Conservation (phyloP, 2,113 vertebrate genomes). For the Andinoacara biseriatus region DNA sequence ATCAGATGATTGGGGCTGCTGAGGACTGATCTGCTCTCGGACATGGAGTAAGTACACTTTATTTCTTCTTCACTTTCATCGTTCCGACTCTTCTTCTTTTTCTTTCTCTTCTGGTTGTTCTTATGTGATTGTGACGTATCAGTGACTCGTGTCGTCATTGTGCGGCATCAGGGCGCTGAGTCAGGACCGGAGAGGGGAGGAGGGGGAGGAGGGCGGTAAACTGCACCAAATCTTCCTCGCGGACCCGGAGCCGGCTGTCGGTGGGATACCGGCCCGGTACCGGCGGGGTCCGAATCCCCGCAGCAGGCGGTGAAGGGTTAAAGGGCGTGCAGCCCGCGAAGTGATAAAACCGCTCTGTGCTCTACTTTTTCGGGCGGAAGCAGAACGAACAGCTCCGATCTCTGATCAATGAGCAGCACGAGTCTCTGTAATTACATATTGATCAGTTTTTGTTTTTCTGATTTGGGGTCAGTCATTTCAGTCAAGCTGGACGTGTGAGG, state of each 20-base stretch:
- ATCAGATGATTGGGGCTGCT: conserved; percentile 25
- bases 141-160: conserved; percentile 32
- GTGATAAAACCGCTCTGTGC: not conserved
- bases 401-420: not conserved
- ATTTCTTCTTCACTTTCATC: not conserved
- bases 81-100: not conserved
- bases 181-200: conserved; percentile 18
- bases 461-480: conserved; percentile 16
- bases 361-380: conserved; percentile 37
- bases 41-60: conserved; percentile 61
- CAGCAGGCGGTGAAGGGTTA: not conserved
- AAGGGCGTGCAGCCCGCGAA: not conserved
- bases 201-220: not conserved
- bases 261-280: not conserved
- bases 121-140: not conserved
- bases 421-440: conserved; percentile 30
- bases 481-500: not conserved
- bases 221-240: not conserved
- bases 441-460: conserved; percentile 13
- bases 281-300: not conserved
- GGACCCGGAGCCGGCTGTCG: not conserved
- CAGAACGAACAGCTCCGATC: not conserved
- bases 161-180: conserved; percentile 54
- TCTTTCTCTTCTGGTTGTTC: not conserved
- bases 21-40: conserved; percentile 28